Percentiles rank a stretch among this genome's conserved stretches.
Conservation (phyloP, 2,113 vertebrate genomes). For the Tragelaphus scriptus region DNA sequence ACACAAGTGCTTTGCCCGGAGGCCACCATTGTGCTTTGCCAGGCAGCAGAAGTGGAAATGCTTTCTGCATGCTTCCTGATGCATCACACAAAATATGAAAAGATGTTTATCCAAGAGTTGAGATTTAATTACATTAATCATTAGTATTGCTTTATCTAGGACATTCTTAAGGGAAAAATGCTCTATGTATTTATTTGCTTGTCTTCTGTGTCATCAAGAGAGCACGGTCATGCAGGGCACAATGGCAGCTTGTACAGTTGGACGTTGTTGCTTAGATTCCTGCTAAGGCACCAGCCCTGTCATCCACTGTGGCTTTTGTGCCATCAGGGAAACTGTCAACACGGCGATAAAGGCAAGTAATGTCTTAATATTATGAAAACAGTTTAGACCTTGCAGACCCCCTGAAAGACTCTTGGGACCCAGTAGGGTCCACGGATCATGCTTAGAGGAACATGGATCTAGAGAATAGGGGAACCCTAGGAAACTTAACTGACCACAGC, state of each 20-base stretch:
- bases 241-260: fast-evolving
- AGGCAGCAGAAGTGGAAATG: background rate
- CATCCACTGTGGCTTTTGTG: background rate
- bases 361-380: background rate
- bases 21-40: fast-evolving
- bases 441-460: background rate
- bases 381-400: background rate
- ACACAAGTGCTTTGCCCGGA: background rate
- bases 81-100: background rate
- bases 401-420: background rate
- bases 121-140: background rate
- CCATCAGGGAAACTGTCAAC: background rate
- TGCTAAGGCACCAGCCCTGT: no score
- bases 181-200: background rate
- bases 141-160: background rate
- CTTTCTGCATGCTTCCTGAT: background rate
- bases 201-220: background rate
- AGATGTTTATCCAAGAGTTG: background rate
- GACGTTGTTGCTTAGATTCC: background rate
- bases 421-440: background rate
- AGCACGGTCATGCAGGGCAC: fast-evolving
- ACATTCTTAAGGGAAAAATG: background rate
- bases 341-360: background rate
- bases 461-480: background rate
- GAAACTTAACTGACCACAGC: background rate